Base-by-base conservation (phyloP, 2,113 vertebrate species). In the Choloepus hoffmanni region DNA sequence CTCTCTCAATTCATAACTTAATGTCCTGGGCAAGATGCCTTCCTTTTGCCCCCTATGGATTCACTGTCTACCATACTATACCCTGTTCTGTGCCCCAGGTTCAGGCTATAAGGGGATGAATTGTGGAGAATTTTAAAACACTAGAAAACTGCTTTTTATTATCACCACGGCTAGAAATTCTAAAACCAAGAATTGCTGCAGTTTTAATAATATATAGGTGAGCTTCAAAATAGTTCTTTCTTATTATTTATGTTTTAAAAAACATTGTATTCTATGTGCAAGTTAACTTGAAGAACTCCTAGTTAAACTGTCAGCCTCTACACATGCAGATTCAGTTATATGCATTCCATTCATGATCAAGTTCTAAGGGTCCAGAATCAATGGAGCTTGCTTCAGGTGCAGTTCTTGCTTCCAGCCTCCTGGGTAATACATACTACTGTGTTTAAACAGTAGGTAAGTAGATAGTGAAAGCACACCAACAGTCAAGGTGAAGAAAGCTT, bases 61-160 rank as follows among this genome's bases (percentile, higher is more conserved):
- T 36, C 4, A 63, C 33, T 58, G 62, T 65, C 43, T 48, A 28
- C 30, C 63, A 19, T 43, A 43, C n/a, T 50, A 33, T 62, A 50
- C 15, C 18, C 13, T 33, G 33, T 45, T 81, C 24, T 77, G 40
- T 89, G 53, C 7, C 21, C 55, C 55, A 55, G 14, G 3, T 43
- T 5, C 10, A 79, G 65, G 90, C 60, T 50, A 55, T 45, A 26
- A 90, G 23, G 23, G 24, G 26, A 21, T 48, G 19, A 77, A 85
- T n/a, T 58, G 33, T 36, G 43, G 7, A 92, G 19, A 95, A 81
- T 67, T 92, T 65, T 67, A 48, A 90, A 95, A 76, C 16, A 83
- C 65, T 62, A 84, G 85, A 74, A 93, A 95, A 76, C 36, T 81
- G 23, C 33, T 76, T 84, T 90, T 70, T 76, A 77, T 76, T 94